Base-by-base conservation (phyloP, 2,797 vertebrate species). In the Clamator glandarius region DNA sequence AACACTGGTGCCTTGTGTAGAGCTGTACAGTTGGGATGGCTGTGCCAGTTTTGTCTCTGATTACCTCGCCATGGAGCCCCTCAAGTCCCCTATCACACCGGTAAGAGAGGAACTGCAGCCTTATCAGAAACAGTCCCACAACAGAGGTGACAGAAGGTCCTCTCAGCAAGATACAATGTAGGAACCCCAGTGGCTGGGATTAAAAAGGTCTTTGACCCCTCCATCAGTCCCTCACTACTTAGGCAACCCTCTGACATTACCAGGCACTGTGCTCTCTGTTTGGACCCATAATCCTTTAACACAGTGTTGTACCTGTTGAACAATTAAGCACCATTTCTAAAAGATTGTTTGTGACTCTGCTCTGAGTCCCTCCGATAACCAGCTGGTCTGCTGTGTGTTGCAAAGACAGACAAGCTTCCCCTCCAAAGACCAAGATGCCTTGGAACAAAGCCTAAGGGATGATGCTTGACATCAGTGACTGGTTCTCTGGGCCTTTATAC, bases 1-100 rank as follows among this genome's bases (percentile, higher is more conserved):
- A 50, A 98, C 98, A 0, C 76, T 98, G 31, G 93, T 98, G 36
- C 90, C 96, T 7, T 97, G 98, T 80, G 83, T 96, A 0, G 98
- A 99, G 23, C 94, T 99, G 29, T 98, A 98, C 70, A 83, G 93
- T 95, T 99, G 99, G 99, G 96, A 98, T 51, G 97, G 97, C 88
- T 98, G 98, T 20, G 98, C 99, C 67, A 97, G 95, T 57, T 99
- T 99, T 3, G 97, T 99, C 61, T 96, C 98, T 0, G 97, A 99
- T 89, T 98, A 98, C 92, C 98, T 99, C 68, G 96, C 96, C 31
- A 96, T 98, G 98, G 97, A 98, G 39, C 98, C 96, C 8, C 96
- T 99, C 82, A 94, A 97, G 7, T 98, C 98, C 6, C 97, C 98
- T 11, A 83, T 95, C 18, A 92, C 97, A 31, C 97, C 76, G 91